Evolutionary conservation across 2,113 vertebrate species (phyloP).

Genomic region (Platysternon megacephalum): DNA sequence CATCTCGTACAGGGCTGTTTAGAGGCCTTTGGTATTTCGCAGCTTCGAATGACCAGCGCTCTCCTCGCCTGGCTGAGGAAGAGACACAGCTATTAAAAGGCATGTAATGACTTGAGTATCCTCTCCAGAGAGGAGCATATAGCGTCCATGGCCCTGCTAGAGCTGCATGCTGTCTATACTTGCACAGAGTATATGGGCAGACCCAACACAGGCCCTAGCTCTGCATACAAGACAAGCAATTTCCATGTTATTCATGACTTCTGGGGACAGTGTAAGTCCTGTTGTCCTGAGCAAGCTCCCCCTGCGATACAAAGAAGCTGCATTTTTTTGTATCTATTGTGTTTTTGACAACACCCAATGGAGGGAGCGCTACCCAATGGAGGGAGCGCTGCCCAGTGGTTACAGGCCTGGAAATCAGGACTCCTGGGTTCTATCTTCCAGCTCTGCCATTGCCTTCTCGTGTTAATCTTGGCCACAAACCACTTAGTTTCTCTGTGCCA

Average conservation of each 20-base stretch:
- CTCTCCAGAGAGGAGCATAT: background rate
- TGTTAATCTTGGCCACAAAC: background rate
- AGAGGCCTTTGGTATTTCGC: background rate
- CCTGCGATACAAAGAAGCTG: background rate
- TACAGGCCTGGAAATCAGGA: background rate
- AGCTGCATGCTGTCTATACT: background rate
- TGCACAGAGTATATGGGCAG: background rate
- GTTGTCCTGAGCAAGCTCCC: background rate
- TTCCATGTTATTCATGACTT: background rate
- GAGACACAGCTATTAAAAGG: background rate
- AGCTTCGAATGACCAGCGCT: background rate
- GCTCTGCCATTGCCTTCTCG: background rate
- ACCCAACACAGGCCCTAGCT: background rate
- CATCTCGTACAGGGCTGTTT: background rate
- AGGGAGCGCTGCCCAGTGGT: background rate
- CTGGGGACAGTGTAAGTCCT: background rate
- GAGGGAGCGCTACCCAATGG: background rate
- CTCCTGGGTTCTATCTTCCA: background rate
- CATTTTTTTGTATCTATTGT: background rate
- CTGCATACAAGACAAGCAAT: background rate
- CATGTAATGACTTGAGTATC: background rate
- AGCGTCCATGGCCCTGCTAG: no score
- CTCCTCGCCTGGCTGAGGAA: no score
- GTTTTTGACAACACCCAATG: background rate
- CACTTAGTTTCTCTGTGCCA: background rate